Evolutionary conservation across 2,797 vertebrate species (phyloP).

Genomic region (Chloroceryle inda): DNA sequence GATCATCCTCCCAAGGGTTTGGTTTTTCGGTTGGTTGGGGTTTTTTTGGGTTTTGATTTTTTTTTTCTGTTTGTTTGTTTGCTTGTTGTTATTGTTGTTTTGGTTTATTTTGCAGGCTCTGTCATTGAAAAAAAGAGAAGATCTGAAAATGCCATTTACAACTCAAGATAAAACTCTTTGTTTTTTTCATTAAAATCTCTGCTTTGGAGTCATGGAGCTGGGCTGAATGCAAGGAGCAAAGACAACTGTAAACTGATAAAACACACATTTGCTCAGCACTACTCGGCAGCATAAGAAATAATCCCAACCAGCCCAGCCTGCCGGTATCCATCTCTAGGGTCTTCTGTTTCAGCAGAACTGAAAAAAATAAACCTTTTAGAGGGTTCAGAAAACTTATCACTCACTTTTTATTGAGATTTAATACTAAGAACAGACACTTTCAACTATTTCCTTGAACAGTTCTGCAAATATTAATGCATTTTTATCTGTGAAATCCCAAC

Average conservation of each 20-base stretch:
- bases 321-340: accelerated
- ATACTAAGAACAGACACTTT: neutral
- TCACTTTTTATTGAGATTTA: neutral
- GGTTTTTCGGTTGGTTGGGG: neutral
- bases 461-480: neutral
- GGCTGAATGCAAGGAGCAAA: neutral
- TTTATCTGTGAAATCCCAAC: neutral
- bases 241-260: neutral
- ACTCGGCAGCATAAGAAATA: neutral
- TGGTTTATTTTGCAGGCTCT: neutral
- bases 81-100: too few species aligned
- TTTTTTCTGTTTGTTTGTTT: too few species aligned
- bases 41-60: neutral
- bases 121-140: neutral
- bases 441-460: neutral
- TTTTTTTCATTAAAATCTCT: neutral
- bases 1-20: neutral
- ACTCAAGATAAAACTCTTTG: neutral
- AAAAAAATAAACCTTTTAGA: neutral
- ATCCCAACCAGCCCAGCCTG: neutral
- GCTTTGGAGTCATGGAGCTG: neutral
- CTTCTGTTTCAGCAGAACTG: neutral
- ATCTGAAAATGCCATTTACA: neutral
- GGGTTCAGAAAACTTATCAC: neutral
- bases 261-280: neutral